Evolutionary conservation across 2,797 vertebrate species (phyloP).

Genomic region (Lemur catta): DNA sequence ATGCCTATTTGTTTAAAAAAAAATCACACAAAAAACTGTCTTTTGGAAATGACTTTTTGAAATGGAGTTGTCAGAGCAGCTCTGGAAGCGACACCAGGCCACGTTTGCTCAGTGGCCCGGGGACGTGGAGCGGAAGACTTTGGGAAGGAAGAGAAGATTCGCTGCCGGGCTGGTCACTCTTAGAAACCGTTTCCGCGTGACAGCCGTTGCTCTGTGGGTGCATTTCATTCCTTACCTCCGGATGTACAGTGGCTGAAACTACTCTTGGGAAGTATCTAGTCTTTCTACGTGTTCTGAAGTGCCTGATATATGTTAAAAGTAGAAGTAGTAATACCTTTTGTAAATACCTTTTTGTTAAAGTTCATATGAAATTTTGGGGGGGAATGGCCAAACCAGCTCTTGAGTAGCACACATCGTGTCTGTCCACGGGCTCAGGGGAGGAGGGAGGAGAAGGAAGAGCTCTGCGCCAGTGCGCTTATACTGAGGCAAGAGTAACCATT

Average conservation of each 20-base stretch:
- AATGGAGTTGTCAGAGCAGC: background rate
- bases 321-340: background rate
- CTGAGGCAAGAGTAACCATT: background rate
- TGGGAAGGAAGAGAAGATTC: background rate
- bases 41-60: conserved; percentile 41
- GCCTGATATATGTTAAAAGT: conserved; percentile 46
- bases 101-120: background rate
- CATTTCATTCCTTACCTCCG: background rate
- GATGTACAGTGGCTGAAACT: background rate
- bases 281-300: conserved; percentile 55
- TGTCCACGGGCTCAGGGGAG: background rate
- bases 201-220: background rate
- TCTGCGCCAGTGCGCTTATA: background rate
- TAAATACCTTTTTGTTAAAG: conserved; percentile 44
- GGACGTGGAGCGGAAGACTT: background rate
- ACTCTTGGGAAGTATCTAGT: background rate
- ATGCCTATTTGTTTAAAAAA: background rate
- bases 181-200: background rate
- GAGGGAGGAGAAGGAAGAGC: background rate
- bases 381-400: background rate
- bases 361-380: background rate
- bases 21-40: background rate
- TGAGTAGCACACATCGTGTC: background rate
- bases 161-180: background rate
- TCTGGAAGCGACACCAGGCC: background rate